Evolutionary conservation across 2,888 invertebrate species (phyloP).

Genomic region (Nomada ferruginata): DNA sequence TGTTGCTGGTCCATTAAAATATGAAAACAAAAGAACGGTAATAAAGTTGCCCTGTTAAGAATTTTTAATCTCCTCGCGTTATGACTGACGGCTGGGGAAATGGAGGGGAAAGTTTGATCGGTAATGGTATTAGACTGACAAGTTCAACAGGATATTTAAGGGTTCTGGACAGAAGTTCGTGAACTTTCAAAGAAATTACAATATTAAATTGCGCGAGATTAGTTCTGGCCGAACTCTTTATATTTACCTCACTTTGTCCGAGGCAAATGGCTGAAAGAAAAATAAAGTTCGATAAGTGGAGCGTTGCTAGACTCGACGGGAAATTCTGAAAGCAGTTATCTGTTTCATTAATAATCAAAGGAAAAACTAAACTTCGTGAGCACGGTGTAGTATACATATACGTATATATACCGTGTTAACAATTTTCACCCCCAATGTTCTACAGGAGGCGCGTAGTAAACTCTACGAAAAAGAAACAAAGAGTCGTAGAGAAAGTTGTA

Average conservation of each 20-base stretch:
- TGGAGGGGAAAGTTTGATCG: slow-evolving; percentile 23
- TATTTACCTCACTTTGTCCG: slow-evolving; percentile 5
- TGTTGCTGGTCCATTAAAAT: too few species aligned
- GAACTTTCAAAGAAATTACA: slow-evolving; percentile 22
- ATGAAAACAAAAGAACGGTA: too few species aligned
- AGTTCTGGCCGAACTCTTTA: slow-evolving; percentile 12
- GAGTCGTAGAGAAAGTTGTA: too few species aligned
- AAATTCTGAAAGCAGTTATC: too few species aligned
- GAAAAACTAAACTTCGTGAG: too few species aligned
- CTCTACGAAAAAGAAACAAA: too few species aligned
- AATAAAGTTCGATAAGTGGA: neutral
- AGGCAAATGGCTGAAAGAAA: slow-evolving; percentile 1
- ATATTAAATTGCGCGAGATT: slow-evolving; percentile 30
- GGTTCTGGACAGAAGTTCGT: neutral
- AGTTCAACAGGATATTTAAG: slow-evolving; percentile 31
- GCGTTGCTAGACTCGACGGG: too few species aligned
- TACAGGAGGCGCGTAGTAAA: too few species aligned
- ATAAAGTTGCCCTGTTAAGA: neutral
- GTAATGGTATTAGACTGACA: slow-evolving; percentile 21
- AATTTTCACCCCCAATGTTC: too few species aligned
- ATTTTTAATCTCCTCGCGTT: neutral
- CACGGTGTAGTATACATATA: too few species aligned
- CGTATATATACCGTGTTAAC: too few species aligned
- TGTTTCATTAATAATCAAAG: too few species aligned
- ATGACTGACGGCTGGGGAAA: neutral